Evolutionary conservation across 2,888 invertebrate species (phyloP).

Genomic region (Heliconius aoede): DNA sequence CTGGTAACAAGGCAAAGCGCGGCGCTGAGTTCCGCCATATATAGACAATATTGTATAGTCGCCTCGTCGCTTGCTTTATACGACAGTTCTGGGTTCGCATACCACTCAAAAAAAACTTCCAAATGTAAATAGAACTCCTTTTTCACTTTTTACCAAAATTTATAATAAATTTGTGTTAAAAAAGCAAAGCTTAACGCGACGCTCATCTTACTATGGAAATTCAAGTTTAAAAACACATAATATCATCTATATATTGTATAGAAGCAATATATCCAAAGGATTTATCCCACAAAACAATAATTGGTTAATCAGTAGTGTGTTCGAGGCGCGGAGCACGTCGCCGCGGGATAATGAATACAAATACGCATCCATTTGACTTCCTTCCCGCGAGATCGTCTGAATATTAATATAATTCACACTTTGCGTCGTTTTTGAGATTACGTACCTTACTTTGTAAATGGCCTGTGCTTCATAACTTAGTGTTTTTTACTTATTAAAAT

Average conservation of each 20-base stretch:
- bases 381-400: constrained; percentile 56
- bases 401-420: constrained; percentile 54
- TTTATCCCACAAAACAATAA: constrained; percentile 20
- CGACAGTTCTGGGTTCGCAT: too few species aligned
- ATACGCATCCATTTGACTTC: constrained; percentile 79
- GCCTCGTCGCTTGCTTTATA: too few species aligned
- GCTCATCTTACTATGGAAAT: too few species aligned
- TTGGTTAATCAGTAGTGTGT: constrained; percentile 18
- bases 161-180: too few species aligned
- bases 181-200: too few species aligned
- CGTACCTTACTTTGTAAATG: not conserved
- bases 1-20: too few species aligned
- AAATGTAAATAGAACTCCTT: too few species aligned
- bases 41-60: too few species aligned
- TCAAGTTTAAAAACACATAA: too few species aligned
- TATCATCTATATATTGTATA: not conserved
- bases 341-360: constrained; percentile 76
- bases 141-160: too few species aligned
- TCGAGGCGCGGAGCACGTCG: constrained; percentile 36
- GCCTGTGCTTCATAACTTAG: not conserved
- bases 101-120: too few species aligned
- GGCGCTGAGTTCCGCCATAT: not conserved
- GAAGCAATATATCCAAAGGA: constrained; percentile 5
- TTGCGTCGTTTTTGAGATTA: not conserved
- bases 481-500: too few species aligned